These are phyloP conservation scores for Orycteropus afer DNA, from an alignment of 2,113 vertebrate species.

Conservation along the genomic window DNA sequence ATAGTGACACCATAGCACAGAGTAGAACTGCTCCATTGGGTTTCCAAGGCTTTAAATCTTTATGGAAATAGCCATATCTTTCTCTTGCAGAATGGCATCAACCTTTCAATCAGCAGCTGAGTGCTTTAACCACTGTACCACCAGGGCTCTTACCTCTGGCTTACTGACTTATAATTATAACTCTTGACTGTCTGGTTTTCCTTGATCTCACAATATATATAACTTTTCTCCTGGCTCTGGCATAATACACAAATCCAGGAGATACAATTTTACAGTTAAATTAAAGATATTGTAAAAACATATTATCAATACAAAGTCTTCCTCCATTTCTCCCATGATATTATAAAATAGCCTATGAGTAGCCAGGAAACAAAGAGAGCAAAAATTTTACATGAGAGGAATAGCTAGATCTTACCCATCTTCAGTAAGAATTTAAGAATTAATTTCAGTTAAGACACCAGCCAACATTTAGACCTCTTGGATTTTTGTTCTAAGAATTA, in stretches of 20 bases:
- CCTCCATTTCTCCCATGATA: background rate
- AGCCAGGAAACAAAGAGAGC: conserved; percentile 21
- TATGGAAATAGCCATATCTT: too few species aligned
- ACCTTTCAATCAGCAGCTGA: background rate
- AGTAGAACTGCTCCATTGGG: too few species aligned
- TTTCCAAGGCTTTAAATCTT: too few species aligned
- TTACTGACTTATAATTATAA: background rate
- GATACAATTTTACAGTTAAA: conserved; percentile 1
- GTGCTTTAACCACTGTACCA: background rate
- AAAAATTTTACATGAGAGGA: background rate
- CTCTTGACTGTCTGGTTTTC: background rate
- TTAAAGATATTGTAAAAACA: conserved; percentile 12
- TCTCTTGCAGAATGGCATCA: too few species aligned
- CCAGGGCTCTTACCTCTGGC: background rate
- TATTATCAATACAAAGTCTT: background rate
- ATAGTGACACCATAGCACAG: too few species aligned
- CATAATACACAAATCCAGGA: conserved; percentile 15
- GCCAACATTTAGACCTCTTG: background rate
- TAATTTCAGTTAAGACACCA: background rate
- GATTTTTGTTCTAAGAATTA: background rate
- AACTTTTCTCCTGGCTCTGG: background rate
- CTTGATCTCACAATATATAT: background rate
- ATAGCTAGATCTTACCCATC: background rate
- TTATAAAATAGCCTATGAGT: background rate
- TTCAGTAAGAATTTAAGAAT: background rate